Percentiles rank a stretch among this genome's conserved stretches.
Conservation (phyloP, 2,113 vertebrate genomes). For the Solea solea region DNA sequence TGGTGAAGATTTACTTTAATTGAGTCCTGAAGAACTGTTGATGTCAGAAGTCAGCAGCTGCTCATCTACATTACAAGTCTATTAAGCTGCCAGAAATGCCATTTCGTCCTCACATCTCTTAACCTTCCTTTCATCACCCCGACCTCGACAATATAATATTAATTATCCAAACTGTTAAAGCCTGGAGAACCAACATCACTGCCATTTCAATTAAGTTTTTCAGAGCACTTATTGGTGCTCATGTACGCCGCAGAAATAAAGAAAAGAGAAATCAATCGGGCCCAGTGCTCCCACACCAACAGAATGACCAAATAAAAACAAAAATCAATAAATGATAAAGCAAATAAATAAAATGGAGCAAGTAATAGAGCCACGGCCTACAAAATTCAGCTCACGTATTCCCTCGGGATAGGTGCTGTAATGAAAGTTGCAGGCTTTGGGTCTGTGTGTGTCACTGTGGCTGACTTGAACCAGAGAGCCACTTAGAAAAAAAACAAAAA, state of each 20-base stretch:
- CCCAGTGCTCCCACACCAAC: not conserved
- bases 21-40: not conserved
- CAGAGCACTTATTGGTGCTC: slow-evolving; percentile 4
- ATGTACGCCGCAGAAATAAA: not conserved
- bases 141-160: slow-evolving; percentile 3
- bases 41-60: slow-evolving; percentile 6
- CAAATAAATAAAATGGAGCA: slow-evolving; percentile 31
- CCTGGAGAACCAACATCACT: slow-evolving; percentile 1
- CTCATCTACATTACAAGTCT: slow-evolving; percentile 29
- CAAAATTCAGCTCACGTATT: slow-evolving; percentile 27
- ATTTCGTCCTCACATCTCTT: slow-evolving; percentile 16
- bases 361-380: not conserved
- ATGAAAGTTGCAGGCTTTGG: slow-evolving; percentile 41
- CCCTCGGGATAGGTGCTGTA: slow-evolving; percentile 26
- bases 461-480: slow-evolving; percentile 28
- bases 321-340: slow-evolving; percentile 49
- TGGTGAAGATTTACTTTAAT: slow-evolving; percentile 9
- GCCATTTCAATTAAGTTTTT: not conserved
- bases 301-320: slow-evolving; percentile 33
- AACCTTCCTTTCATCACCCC: slow-evolving; percentile 8
- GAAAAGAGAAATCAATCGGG: slow-evolving; percentile 11
- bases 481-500: slow-evolving; percentile 6
- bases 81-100: slow-evolving; percentile 9
- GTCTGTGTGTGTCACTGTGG: slow-evolving; percentile 18
- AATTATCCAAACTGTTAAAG: slow-evolving; percentile 36